These are phyloP conservation scores for Chascanopsetta lugubris DNA, from an alignment of 2,113 vertebrate species.

Conservation along the genomic window DNA sequence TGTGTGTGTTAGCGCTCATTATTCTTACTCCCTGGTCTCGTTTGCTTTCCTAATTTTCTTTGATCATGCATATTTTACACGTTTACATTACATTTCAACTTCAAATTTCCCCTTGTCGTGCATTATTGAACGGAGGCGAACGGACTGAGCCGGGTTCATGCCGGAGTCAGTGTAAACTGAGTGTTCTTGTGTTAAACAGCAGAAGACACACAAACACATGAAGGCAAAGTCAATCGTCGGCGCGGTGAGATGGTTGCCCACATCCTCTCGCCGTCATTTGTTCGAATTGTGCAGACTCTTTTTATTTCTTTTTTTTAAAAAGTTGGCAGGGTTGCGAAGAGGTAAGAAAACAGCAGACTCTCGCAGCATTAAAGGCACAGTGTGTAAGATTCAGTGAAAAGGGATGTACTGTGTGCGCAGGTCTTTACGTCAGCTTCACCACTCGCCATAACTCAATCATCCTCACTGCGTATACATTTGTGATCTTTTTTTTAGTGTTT, in stretches of 20 bases:
- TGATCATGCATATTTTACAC: constrained; percentile 48
- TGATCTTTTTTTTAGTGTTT: too few relatives aligned
- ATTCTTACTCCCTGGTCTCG: background rate
- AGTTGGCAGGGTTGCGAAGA: background rate
- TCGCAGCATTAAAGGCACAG: background rate
- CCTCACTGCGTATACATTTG: too few relatives aligned
- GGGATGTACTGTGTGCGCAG: too few relatives aligned
- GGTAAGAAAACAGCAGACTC: background rate
- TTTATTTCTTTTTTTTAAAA: too few relatives aligned
- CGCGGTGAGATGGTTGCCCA: background rate
- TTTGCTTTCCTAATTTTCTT: constrained; percentile 34
- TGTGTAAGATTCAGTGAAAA: too few relatives aligned
- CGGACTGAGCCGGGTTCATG: constrained; percentile 9
- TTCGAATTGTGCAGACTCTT: background rate
- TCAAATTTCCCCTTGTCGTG: background rate
- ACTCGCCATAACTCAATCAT: too few relatives aligned
- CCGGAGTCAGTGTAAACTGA: constrained; percentile 4
- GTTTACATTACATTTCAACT: constrained; percentile 22
- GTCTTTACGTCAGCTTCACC: too few relatives aligned
- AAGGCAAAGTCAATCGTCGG: background rate
- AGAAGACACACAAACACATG: constrained; percentile 6
- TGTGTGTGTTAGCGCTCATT: constrained; percentile 25
- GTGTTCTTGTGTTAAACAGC: background rate
- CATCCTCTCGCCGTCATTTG: background rate
- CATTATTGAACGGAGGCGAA: constrained; percentile 38